Base-by-base conservation (phyloP, 1,140 invertebrate genomes). In the Steinernema khuongi region DNA sequence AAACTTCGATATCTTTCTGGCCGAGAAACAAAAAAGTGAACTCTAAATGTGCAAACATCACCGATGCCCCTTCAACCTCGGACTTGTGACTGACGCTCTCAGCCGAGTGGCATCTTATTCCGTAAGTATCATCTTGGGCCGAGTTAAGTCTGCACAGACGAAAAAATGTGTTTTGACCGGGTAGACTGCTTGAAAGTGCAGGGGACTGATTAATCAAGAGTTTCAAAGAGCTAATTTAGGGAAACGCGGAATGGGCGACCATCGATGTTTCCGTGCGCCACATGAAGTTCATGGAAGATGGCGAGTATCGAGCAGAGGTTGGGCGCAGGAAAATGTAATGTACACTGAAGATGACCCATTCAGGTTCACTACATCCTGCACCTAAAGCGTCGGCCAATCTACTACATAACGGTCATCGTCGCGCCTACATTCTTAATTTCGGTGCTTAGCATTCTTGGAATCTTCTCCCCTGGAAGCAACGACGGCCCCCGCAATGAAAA, bases 221-320 rank as follows among this genome's bases (percentile, higher is more conserved):
- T 32, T 44, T 28, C n/a, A 11, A 19, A 28, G 31, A 50, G 31
- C 1, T 30, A 26, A 30, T 80, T 68, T 68, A 80, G 75, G 79
- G 79, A 28, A 83, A 83, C 33, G 83, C 82, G 1, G 82, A 83
- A 72, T 83, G 82, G 82, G 68, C 81, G 66, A 69, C 82, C 66
- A 76, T 77, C 28, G 80, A 82, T 43, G 80, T 81, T n/a, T 75
- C 80, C 18, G 81, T 81, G 1, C 69, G 79, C 31, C 80, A 81
- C 60, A 75, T 81, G 77, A 80, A 75, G 30, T 81, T 81, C 72
- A 60, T 75, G 43, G 80, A 81, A 67, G 80, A 81, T 22, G 78
- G 74, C 22, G 80, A 81, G 68, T 76, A 77, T 30, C 68, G 80
- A 1, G 75, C 74, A 0, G 80, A 81, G 67, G 74, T 76, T n/a